Evolutionary conservation across 2,888 invertebrate species (phyloP).

Genomic region (Caenorhabditis panamensis): DNA sequence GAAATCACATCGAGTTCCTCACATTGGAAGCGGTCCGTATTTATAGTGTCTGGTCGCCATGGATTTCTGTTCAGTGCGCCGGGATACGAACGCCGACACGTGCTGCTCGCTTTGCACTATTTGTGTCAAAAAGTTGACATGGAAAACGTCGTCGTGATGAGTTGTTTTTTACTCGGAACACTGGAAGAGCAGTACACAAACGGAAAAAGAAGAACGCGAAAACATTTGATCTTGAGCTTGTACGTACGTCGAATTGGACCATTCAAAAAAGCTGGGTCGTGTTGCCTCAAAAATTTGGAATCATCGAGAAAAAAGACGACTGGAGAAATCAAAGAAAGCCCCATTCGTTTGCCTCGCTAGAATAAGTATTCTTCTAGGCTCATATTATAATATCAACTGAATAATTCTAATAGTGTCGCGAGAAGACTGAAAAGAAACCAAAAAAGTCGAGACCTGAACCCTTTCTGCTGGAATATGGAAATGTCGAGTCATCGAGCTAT

Average conservation of each 20-base stretch:
- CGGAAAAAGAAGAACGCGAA: too few species aligned
- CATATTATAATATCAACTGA: slow-evolving; percentile 13
- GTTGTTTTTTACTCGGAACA: too few species aligned
- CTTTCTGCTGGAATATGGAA: slow-evolving; percentile 9
- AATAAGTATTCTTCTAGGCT: slow-evolving; percentile 5
- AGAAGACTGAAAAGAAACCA: slow-evolving; percentile 7
- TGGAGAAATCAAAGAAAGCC: neutral
- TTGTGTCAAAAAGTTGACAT: neutral
- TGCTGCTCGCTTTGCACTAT: too few species aligned
- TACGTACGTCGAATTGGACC: too few species aligned
- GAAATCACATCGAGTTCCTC: too few species aligned
- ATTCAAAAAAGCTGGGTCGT: too few species aligned
- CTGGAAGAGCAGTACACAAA: too few species aligned
- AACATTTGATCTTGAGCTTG: too few species aligned
- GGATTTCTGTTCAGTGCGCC: neutral
- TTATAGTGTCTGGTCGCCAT: neutral
- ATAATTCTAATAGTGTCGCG: neutral
- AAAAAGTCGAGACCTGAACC: slow-evolving; percentile 17
- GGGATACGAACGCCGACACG: neutral
- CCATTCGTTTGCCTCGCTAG: neutral
- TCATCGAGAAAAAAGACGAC: too few species aligned
- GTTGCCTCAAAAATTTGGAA: too few species aligned
- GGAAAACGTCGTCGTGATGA: too few species aligned
- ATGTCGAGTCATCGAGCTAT: slow-evolving; percentile 6
- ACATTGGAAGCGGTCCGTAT: too few species aligned